Conservation (phyloP, 1,140 invertebrate species). For the Zaprionus nigranus region DNA sequence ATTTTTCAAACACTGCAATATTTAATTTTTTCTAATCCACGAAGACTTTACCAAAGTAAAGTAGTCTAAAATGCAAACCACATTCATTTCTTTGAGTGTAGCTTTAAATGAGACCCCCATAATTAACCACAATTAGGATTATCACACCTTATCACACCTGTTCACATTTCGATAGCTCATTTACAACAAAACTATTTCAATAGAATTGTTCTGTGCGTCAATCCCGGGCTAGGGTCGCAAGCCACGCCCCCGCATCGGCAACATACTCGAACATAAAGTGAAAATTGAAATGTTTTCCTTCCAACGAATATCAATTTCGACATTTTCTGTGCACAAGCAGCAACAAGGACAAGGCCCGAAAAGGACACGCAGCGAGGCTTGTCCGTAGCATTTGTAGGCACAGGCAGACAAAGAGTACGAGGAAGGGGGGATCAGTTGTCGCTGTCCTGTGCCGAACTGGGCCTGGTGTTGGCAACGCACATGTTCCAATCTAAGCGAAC, state of each 20-base stretch:
- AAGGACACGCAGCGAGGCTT: conserved; percentile 55
- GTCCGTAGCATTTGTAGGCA: conserved; percentile 25
- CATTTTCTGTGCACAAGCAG: conserved; percentile 52
- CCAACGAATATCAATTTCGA: conserved; percentile 79
- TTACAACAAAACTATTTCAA: conserved; percentile 33
- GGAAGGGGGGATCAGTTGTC: conserved; percentile 13
- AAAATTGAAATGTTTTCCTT: conserved; percentile 79
- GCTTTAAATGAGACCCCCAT: not conserved
- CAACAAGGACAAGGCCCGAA: conserved; percentile 18
- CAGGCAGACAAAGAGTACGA: not conserved
- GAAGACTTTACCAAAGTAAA: too few species aligned
- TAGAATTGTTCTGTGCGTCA: conserved; percentile 39
- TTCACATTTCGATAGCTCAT: conserved; percentile 41
- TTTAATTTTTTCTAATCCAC: too few species aligned
- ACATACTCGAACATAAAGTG: conserved; percentile 59
- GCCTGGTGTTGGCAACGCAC: conserved; percentile 73
- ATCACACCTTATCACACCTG: conserved; percentile 52
- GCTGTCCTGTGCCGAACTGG: conserved; percentile 39
- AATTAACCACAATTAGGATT: not conserved
- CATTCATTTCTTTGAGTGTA: not conserved
- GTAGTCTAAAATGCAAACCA: too few species aligned
- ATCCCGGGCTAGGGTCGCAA: not conserved
- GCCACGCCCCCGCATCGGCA: conserved; percentile 47
- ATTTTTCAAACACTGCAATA: not conserved
- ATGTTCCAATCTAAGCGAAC: conserved; percentile 79